Evolutionary conservation across 2,888 invertebrate species (phyloP), one percentile per base, ranked within the genome.

Genomic region (Dryadula phaetusa): DNA sequence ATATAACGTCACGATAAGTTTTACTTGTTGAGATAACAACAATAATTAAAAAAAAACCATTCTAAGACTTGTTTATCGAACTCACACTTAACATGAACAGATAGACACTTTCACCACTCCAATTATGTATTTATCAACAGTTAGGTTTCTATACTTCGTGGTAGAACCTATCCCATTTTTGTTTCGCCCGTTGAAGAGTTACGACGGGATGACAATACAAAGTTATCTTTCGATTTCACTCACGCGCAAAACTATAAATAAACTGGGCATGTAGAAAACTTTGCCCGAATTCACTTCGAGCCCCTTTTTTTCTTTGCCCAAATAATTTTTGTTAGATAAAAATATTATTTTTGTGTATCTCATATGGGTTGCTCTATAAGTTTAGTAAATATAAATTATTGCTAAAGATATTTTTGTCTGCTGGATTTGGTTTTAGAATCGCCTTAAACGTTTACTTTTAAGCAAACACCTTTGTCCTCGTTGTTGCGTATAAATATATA

Each of bases 181-280:
- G 72, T 72, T 72, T 74, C 71, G 66, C 49, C 69, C 60, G 71
- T 66, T 72, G 72, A 72, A 66, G 73, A 73, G 71, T 73, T 70
- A 72, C 74, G 70, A 71, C 63, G 72, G 73, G 67, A 70, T 66
- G 72, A 75, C 81, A 78, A 79, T 80, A 80, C 77, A 74, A 77
- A 81, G 78, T 81, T 81, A 81, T 81, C 76, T 76, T 77, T 79
- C 79, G 77, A 80, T 79, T 77, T 74, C 77, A 76, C 78, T 77
- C 79, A 75, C 75, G 77, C 71, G 75, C 74, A 49, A 53, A 66
- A 67, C 71, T 70, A 72, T 71, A 71, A 66, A 72, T 71, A 69
- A 67, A 72, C 75, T 67, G 70, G 64, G 64, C 66, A 62, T 72
- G 62, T 62, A 60, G 54, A 58, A 47, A 65, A 68, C 72, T 70